phyloP scores from a whole-genome alignment of 2,113 vertebrate species.

The Phaethornis superciliosus region DNA sequence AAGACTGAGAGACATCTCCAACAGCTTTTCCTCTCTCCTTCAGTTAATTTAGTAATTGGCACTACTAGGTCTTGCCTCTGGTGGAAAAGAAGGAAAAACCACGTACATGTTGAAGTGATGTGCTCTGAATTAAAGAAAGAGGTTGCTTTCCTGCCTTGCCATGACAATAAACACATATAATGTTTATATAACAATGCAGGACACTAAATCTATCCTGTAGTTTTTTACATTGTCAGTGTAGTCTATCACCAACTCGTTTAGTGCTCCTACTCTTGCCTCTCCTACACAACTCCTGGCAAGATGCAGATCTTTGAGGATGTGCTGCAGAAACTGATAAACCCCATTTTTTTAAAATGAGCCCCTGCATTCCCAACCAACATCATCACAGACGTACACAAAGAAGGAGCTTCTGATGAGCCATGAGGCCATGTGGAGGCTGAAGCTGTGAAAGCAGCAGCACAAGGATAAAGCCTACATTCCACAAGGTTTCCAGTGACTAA shows the following conservation, averaged over 20 bases:
- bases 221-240: neutral
- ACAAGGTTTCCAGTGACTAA: neutral
- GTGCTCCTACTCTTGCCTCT: conserved; percentile 28
- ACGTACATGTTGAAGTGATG: rapidly evolving
- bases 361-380: neutral
- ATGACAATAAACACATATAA: neutral
- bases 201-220: neutral
- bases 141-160: neutral
- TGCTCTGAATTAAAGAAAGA: neutral
- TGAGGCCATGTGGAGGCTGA: neutral
- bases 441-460: conserved; percentile 42
- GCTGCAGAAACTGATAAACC: neutral
- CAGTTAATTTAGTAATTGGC: neutral
- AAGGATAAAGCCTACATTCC: conserved; percentile 39
- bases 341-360: neutral
- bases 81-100: neutral
- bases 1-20: neutral
- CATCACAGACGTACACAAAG: neutral
- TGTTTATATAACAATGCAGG: neutral
- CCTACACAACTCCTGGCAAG: conserved; percentile 27
- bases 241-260: neutral
- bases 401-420: conserved; percentile 2
- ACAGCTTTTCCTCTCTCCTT: neutral
- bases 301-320: neutral
- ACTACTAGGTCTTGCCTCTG: neutral